Percentiles rank a stretch among this genome's conserved stretches.
Evolutionary conservation across 2,888 invertebrate genomes (phyloP).

Genomic region (Germaria angustata): DNA sequence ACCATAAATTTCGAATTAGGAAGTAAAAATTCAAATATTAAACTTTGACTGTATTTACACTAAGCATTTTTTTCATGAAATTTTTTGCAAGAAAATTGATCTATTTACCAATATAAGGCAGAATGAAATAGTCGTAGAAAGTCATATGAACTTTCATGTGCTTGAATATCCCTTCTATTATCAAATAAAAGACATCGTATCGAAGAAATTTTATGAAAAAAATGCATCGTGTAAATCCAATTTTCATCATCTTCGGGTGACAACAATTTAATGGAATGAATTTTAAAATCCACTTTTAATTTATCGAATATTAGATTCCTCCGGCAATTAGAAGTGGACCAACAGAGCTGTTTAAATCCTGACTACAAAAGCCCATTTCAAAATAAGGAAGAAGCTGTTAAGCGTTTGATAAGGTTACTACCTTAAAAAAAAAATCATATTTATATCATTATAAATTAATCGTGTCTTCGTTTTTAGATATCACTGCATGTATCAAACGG

Average conservation of each 20-base stretch:
- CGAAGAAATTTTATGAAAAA: too few relatives aligned
- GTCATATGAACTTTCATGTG: too few relatives aligned
- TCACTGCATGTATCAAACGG: constrained; percentile 85
- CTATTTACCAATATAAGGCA: too few relatives aligned
- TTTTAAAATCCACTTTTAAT: neutral
- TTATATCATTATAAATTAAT: neutral
- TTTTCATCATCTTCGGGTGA: neutral
- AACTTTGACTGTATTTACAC: too few relatives aligned
- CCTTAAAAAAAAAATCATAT: neutral
- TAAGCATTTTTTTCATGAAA: too few relatives aligned
- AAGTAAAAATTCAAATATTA: too few relatives aligned
- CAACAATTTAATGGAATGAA: neutral
- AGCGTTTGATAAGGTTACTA: constrained; percentile 84
- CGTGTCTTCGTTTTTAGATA: constrained; percentile 79
- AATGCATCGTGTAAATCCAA: too few relatives aligned
- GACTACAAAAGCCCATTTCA: constrained; percentile 87
- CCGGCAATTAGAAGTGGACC: constrained; percentile 87
- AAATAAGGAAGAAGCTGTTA: constrained; percentile 87
- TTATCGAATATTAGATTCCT: constrained; percentile 83
- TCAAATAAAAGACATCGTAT: too few relatives aligned
- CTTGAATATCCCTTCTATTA: too few relatives aligned
- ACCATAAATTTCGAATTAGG: too few relatives aligned
- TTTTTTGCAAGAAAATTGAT: too few relatives aligned
- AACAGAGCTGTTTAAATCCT: constrained; percentile 86
- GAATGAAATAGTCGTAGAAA: too few relatives aligned